Evolutionary conservation across 2,113 vertebrate genomes (phyloP).

Genomic region (Mustelus asterias): DNA sequence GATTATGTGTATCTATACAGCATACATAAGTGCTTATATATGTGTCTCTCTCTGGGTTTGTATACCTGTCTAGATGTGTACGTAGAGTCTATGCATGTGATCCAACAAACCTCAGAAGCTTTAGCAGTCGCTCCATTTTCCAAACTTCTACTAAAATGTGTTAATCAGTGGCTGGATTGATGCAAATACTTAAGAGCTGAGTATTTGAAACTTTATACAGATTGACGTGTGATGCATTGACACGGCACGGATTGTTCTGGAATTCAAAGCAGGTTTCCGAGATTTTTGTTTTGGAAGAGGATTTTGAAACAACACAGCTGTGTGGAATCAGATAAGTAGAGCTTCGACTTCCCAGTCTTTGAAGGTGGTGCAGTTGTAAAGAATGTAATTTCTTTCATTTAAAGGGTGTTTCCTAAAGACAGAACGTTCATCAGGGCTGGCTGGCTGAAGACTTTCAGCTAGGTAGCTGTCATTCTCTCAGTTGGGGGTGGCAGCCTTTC

Average conservation of each 20-base stretch:
- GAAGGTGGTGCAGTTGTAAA: neutral
- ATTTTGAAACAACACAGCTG: conserved; percentile 22
- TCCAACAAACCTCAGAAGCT: neutral
- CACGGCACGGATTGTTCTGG: neutral
- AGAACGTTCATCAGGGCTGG: neutral
- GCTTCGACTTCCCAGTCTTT: neutral
- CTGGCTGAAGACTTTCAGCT: neutral
- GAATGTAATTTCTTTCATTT: conserved; percentile 18
- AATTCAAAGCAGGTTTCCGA: conserved; percentile 14
- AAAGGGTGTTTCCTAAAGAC: neutral
- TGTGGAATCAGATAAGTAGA: neutral
- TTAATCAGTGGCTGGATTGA: neutral
- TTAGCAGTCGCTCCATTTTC: neutral
- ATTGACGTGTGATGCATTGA: neutral
- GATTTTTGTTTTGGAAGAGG: conserved; percentile 10
- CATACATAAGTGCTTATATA: neutral
- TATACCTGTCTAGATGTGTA: neutral
- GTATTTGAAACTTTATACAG: conserved; percentile 12
- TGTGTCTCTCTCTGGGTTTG: neutral
- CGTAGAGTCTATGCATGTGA: neutral
- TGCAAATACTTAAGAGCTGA: conserved; percentile 7
- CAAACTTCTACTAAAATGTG: neutral
- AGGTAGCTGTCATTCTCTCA: neutral
- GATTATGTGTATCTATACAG: neutral
- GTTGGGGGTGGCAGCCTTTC: neutral